Evolutionary conservation across 2,113 vertebrate genomes (phyloP).

Genomic region (Rhegmatorhina hoffmannsi): DNA sequence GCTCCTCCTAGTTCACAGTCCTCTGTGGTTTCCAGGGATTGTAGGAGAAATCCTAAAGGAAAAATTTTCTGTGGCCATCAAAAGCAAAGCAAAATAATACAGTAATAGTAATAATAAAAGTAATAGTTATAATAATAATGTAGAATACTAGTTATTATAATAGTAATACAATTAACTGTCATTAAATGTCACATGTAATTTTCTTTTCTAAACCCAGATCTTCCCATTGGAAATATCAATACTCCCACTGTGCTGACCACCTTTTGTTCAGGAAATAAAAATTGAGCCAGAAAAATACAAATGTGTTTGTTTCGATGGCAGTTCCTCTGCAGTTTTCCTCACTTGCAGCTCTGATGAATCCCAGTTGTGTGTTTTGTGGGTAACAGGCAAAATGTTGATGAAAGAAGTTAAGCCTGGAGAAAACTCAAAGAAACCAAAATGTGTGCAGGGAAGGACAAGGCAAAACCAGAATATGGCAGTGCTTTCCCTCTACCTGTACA

Average conservation of each 20-base stretch:
- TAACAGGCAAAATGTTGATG: background rate
- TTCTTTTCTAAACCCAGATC: background rate
- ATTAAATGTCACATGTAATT: background rate
- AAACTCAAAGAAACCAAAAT: background rate
- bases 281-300: background rate
- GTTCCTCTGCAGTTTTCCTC: background rate
- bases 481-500: background rate
- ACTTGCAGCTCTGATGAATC: background rate
- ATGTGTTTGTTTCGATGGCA: fast-evolving
- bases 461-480: background rate
- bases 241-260: background rate
- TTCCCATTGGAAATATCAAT: background rate
- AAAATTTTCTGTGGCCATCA: background rate
- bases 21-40: fast-evolving
- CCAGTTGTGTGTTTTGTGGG: background rate
- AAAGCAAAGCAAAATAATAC: background rate
- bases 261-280: background rate
- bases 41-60: background rate
- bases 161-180: background rate
- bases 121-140: background rate
- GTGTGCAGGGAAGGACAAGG: background rate
- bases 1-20: background rate
- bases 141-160: background rate
- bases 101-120: fast-evolving
- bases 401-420: background rate